Evolutionary conservation across 2,888 invertebrate genomes (phyloP), one percentile per base, ranked within the genome.

Genomic region (Parapristionchus giblindavisi): DNA sequence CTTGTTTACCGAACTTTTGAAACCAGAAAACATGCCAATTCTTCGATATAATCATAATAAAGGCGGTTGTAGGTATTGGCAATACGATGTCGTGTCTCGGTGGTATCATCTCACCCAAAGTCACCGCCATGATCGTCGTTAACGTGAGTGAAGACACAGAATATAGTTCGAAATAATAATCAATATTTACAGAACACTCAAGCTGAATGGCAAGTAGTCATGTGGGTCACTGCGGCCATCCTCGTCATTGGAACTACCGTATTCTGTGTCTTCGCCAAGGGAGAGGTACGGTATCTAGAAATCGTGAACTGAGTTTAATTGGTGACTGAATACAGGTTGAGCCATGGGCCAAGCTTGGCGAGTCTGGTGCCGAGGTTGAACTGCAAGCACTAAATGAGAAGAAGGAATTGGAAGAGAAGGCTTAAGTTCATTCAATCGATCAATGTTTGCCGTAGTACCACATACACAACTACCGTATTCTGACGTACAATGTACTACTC

Each of bases 221-320:
- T 88, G 76, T 83, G 81, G 80, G 63, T 88, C 51, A 86, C 87
- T 11, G 85, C 83, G 6, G 84, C 77, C 6, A 87, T 90, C 5
- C 88, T 90, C 76, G 75, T 88, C 21, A 77, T 85, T 61, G 90
- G 90, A 24, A 88, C 89, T 4, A 76, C 89, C 1, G 80, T 89
- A 76, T 90, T 88, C 83, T 77, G 83, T 6, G 29, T 89, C 14
- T 87, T 90, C 52, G 89, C 89, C 1, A 82, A 85, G 21, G 89
- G 85, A 52, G 78, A 80, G 58, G 84, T 89, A 21, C 34, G 63
- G n/a, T n/a, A n/a, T n/a, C n/a, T n/a, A n/a, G n/a, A n/a, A n/a
- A n/a, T n/a, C n/a, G n/a, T n/a, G n/a, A n/a, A n/a, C n/a, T n/a
- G n/a, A n/a, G n/a, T n/a, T n/a, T n/a, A n/a, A n/a, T n/a, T n/a